A percentile compares a stretch with the other conserved stretches of the same genome.
Conservation (phyloP, 2,797 vertebrate species). For the Tokudaia tokunoshimensis region DNA sequence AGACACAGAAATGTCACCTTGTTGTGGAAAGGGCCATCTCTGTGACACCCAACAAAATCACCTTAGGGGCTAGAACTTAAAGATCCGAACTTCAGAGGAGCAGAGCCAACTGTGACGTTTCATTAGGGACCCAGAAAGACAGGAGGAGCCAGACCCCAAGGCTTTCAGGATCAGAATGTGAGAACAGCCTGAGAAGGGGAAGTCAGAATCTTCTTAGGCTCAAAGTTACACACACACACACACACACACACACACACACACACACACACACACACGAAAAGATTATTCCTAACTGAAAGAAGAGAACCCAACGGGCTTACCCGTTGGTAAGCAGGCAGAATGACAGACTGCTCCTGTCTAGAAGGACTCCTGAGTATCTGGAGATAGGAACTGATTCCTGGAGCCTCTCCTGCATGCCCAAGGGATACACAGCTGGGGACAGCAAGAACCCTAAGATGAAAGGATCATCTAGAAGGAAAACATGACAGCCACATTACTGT, state of each 20-base stretch:
- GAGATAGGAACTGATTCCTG: not conserved
- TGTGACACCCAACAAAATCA: not conserved
- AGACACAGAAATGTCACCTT: not conserved
- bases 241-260: too few relatives aligned
- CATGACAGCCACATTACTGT: not conserved
- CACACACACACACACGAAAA: not conserved
- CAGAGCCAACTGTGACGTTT: not conserved
- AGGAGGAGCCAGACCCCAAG: not conserved
- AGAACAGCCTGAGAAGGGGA: not conserved
- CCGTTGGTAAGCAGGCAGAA: not conserved
- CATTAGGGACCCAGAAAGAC: not conserved
- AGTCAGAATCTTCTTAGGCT: conserved; percentile 16
- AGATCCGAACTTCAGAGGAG: not conserved
- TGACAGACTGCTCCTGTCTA: not conserved
- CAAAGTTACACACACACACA: not conserved
- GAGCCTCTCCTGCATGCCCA: not conserved
- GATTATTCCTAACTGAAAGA: not conserved
- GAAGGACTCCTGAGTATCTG: not conserved
- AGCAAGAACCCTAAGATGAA: not conserved
- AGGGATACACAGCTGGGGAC: too few relatives aligned
- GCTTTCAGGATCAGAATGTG: not conserved
- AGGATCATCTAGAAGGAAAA: not conserved
- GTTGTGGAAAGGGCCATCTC: not conserved
- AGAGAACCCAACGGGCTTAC: not conserved
- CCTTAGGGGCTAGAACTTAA: not conserved